Evolutionary conservation across 2,797 vertebrate species (phyloP).

Genomic region (Tokudaia tokunoshimensis): DNA sequence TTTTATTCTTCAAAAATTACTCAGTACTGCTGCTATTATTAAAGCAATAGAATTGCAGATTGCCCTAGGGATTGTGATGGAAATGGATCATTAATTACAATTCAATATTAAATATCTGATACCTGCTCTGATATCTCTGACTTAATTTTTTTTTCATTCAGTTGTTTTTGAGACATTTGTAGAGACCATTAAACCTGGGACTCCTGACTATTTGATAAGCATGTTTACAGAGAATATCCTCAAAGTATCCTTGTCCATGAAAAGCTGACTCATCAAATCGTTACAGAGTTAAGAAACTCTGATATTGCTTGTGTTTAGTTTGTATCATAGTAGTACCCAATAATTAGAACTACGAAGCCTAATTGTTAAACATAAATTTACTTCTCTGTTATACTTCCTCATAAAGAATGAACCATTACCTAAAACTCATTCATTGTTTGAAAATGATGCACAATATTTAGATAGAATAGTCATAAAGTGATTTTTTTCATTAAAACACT

Average conservation of each 20-base stretch:
- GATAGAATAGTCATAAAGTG: neutral
- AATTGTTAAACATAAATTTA: neutral
- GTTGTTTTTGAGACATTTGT: neutral
- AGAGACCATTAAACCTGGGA: neutral
- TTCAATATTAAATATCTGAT: slow-evolving; percentile 49
- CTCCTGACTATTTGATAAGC: neutral
- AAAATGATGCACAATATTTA: slow-evolving; percentile 27
- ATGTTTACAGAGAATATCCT: neutral
- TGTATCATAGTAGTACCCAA: neutral
- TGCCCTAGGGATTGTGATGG: slow-evolving; percentile 59
- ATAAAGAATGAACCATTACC: neutral
- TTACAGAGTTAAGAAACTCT: neutral
- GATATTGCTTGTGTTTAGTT: neutral
- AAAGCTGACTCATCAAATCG: neutral
- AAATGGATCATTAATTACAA: slow-evolving; percentile 70
- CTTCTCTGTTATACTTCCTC: neutral
- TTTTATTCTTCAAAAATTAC: slow-evolving; percentile 72
- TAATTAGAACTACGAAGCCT: neutral
- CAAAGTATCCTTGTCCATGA: neutral
- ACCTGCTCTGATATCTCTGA: slow-evolving; percentile 56
- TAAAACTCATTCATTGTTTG: neutral
- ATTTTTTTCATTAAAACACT: neutral
- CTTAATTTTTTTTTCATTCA: slow-evolving; percentile 62
- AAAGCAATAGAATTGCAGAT: slow-evolving; percentile 66
- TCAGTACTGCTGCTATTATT: slow-evolving; percentile 62